Evolutionary conservation across 30 jellyfish, hydroid and myxozoan genomes (phyloP), one percentile per base, ranked within the genome.

Genomic region (Euphysa ruthae): DNA sequence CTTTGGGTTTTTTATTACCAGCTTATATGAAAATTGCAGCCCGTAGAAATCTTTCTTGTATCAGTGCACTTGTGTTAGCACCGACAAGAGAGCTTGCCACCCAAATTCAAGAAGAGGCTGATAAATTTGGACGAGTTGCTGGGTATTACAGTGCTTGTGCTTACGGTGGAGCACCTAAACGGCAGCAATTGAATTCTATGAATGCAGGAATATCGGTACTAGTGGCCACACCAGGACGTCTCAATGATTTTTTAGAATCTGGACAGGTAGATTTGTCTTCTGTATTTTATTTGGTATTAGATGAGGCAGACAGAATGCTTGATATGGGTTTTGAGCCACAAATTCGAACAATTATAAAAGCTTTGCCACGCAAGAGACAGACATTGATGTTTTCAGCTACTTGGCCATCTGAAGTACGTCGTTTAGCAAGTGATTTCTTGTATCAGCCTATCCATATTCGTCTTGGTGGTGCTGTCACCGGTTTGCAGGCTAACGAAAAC

Each of bases 311-410:
- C 23, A 35, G 77, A n/a, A 63, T 63, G 77, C 33, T 63, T 6
- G 77, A 63, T 63, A 33, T 63, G 77, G 77, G 77, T 4, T 63
- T 63, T 63, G 77, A 63, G 38, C 77, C 77, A 63, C 77, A 63
- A 34, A 63, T 63, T 18, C 35, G 77, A 4, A 26, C 77, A 6
- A 63, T 63, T 1, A 63, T 63, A 1, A 38, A 43, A 29, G 33
- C 68, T 38, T 63, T 63, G 21, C 77, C 77, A 30, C 35, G 77
- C 16, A 63, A 28, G 63, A 33, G 77, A 32, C 77, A 63, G 29
- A 63, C 77, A 28, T 32, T 63, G 64, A 63, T 63, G 77, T 63
- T 63, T 32, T 63, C 77, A 7, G 77, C 77, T 5, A 63, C 77
- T 28, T 63, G 77, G 77, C 77, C 77, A 19, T 32, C 33, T 4